phyloP scores from a whole-genome alignment of 23 tunicate species.

The Oikopleura dioica region DNA sequence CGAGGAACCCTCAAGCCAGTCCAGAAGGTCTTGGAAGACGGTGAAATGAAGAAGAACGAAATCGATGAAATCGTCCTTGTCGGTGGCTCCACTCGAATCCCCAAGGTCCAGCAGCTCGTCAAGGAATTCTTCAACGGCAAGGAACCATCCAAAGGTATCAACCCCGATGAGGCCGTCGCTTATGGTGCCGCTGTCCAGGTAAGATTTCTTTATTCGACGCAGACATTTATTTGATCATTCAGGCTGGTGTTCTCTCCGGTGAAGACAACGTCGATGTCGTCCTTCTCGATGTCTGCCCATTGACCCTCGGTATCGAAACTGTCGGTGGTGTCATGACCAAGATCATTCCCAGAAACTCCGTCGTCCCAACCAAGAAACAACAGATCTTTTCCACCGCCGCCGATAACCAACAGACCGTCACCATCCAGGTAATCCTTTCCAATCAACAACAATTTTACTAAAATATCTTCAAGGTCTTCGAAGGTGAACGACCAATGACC shows the following conservation, averaged over 20 bases:
- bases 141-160: slow-evolving; percentile 82
- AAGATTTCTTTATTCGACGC: no score
- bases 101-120: slow-evolving; percentile 62
- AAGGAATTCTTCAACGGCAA: slow-evolving; percentile 77
- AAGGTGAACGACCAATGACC: slow-evolving; percentile 95
- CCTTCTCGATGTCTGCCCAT: slow-evolving; percentile 83
- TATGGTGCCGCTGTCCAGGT: slow-evolving; percentile 96
- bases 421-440: no score
- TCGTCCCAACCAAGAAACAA: slow-evolving; percentile 89
- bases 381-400: slow-evolving; percentile 93
- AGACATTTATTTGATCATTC: no score
- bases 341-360: slow-evolving; percentile 77
- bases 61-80: slow-evolving; percentile 84
- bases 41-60: slow-evolving; percentile 40
- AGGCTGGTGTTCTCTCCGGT: slow-evolving; percentile 81
- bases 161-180: slow-evolving; percentile 98
- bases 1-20: slow-evolving; percentile 31
- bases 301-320: slow-evolving; percentile 98
- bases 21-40: slow-evolving; percentile 57
- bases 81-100: slow-evolving; percentile 97
- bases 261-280: slow-evolving; percentile 68
- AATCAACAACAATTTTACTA: no score
- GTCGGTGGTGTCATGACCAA: slow-evolving; percentile 99
- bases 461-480: neutral
- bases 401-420: slow-evolving; percentile 91